These are phyloP conservation scores for Thecocarcelia acutangulata DNA, from an alignment of 2,888 invertebrate species.

Conservation along the genomic window DNA sequence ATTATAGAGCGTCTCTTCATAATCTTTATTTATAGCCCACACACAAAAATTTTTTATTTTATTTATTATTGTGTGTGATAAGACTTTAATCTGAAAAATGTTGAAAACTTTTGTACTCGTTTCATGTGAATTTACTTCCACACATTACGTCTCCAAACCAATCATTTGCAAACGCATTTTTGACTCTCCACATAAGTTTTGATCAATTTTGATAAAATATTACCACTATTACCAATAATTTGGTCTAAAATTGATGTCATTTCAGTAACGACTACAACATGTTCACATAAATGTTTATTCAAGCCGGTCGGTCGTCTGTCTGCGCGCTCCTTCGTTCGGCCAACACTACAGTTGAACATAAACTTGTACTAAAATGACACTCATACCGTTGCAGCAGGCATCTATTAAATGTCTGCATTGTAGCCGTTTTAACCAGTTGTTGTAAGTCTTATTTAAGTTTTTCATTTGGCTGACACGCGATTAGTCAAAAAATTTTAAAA, in stretches of 20 bases:
- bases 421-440: constrained; percentile 56
- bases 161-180: not conserved
- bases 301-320: not conserved
- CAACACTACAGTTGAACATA: not conserved
- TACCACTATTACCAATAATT: constrained; percentile 66
- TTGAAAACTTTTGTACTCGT: not conserved
- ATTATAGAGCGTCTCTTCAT: not conserved
- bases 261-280: constrained; percentile 55
- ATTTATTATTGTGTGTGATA: too few species aligned
- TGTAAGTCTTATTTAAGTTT: constrained; percentile 30
- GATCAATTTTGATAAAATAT: constrained; percentile 55
- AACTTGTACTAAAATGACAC: constrained; percentile 3
- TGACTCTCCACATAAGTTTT: constrained; percentile 11
- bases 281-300: constrained; percentile 39
- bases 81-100: not conserved
- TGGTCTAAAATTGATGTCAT: constrained; percentile 67
- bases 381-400: not conserved
- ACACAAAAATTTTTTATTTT: not conserved
- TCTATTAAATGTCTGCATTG: constrained; percentile 22
- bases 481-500: constrained; percentile 65
- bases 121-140: not conserved
- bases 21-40: not conserved
- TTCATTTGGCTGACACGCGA: constrained; percentile 57
- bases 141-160: not conserved
- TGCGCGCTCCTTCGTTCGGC: not conserved